Evolutionary conservation across 1,140 invertebrate genomes (phyloP), one percentile per base, ranked within the genome.

Genomic region (Zaprionus ghesquierei): DNA sequence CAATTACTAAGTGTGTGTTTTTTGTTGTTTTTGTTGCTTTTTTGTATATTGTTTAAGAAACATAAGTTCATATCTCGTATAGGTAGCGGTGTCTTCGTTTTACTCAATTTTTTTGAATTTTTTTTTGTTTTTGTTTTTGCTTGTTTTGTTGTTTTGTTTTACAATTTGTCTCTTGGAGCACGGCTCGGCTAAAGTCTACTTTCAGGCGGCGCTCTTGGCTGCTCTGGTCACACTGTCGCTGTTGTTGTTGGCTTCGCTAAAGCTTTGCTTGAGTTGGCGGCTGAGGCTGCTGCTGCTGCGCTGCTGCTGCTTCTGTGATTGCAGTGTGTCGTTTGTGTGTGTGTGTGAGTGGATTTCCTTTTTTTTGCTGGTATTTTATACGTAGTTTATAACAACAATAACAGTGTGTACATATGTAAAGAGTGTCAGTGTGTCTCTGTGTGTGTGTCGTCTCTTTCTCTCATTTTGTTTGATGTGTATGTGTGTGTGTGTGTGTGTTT

Each of bases 351-450:
- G 15, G 12, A 0, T 38, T 50, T 72, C 23, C 31, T 63, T 18
- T 63, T 12, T 22, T 51, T 25, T 51, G 46, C 62, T 69, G 49
- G 58, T 75, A 72, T 66, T 62, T 72, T 62, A 61, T 73, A 61
- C 50, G 70, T 62, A 73, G 56, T 73, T 73, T 59, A 75, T 85
- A 86, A 85, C 81, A 85, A 85, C 81, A 85, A 81, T 85, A 85
- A 85, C 81, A 85, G 79, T 60, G 75, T 82, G 77, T 69, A 15
- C 35, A 15, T 41, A 15, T 41, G 35, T 15, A 41, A 41, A 41
- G n/a, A 41, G 35, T 41, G 35, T 41, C n/a, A 15, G 31, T 64
- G 46, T 69, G 22, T 58, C 12, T 60, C 1, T 75, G 12, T 76
- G 60, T 71, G 27, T 75, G 55, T 75, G 15, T 65, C 53, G 61